phyloP scores from a whole-genome alignment of 1,140 invertebrate species.

The Chelonus insularis region DNA sequence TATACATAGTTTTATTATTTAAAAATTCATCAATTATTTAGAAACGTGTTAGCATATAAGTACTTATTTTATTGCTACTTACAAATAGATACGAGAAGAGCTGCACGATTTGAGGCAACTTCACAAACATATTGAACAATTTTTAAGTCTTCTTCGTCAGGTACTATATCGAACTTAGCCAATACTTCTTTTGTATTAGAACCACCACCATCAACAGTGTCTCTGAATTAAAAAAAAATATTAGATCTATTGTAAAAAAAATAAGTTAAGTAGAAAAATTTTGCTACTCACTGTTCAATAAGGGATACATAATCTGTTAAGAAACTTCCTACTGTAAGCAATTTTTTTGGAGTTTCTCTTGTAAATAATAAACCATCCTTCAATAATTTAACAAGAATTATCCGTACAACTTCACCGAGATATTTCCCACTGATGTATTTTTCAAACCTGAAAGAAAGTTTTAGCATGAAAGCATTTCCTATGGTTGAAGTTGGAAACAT shows the following conservation, averaged over 20 bases:
- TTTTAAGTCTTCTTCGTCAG: slow-evolving; percentile 67
- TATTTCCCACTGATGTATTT: slow-evolving; percentile 73
- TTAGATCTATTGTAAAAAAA: neutral
- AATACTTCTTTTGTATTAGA: slow-evolving; percentile 56
- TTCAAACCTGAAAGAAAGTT: slow-evolving; percentile 62
- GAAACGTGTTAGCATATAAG: too few relatives aligned
- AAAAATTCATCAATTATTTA: too few relatives aligned
- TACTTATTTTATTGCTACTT: slow-evolving; percentile 50
- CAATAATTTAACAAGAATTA: slow-evolving; percentile 62
- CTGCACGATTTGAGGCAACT: slow-evolving; percentile 76
- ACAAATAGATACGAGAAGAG: slow-evolving; percentile 77
- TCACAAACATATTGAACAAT: slow-evolving; percentile 79
- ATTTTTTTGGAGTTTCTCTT: slow-evolving; percentile 50
- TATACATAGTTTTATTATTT: neutral
- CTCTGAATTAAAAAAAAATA: slow-evolving; percentile 44
- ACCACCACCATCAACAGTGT: slow-evolving; percentile 51
- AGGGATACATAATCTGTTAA: slow-evolving; percentile 72
- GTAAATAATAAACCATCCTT: slow-evolving; percentile 63
- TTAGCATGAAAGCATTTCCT: neutral
- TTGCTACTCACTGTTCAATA: slow-evolving; percentile 68
- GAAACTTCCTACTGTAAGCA: slow-evolving; percentile 62
- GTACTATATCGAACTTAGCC: slow-evolving; percentile 55
- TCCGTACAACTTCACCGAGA: slow-evolving; percentile 67
- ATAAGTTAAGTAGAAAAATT: slow-evolving; percentile 10
- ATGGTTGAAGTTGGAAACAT: neutral